Conservation (phyloP, 2,888 invertebrate genomes). For the Micropterix aruncella region DNA sequence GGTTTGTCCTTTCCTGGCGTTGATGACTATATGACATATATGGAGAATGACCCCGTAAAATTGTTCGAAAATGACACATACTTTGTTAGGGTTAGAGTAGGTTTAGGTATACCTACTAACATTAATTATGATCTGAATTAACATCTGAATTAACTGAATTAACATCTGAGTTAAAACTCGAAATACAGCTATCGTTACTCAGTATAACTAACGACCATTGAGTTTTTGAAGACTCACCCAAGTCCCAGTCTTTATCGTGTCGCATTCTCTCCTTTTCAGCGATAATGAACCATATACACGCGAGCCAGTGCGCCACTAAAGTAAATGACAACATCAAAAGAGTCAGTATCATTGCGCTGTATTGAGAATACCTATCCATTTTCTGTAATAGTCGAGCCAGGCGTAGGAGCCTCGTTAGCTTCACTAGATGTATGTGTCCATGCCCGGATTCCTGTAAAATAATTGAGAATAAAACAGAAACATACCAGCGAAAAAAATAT, state of each 20-base stretch:
- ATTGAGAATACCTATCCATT: slow-evolving; percentile 93
- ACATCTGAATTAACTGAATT: too few species aligned
- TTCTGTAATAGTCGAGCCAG: slow-evolving; percentile 85
- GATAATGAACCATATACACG: slow-evolving; percentile 94
- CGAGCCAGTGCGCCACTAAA: slow-evolving; percentile 90
- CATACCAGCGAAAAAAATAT: too few species aligned
- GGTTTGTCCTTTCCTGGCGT: too few species aligned
- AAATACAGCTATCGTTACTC: too few species aligned
- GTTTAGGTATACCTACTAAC: too few species aligned
- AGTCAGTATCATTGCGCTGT: slow-evolving; percentile 87
- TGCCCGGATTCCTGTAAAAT: slow-evolving; percentile 52
- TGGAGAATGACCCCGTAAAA: too few species aligned
- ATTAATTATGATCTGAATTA: not conserved
- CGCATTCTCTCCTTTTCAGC: slow-evolving; percentile 73
- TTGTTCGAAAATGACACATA: too few species aligned
- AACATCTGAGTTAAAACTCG: too few species aligned
- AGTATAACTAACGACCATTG: too few species aligned
- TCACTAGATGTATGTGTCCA: slow-evolving; percentile 80
- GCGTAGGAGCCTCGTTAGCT: slow-evolving; percentile 78
- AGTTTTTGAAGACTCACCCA: slow-evolving; percentile 57
- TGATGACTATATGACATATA: too few species aligned
- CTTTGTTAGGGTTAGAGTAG: too few species aligned
- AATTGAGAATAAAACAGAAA: too few species aligned
- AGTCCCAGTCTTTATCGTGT: slow-evolving; percentile 57
- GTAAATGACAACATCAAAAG: slow-evolving; percentile 90